phyloP scores from a whole-genome alignment of 1,140 invertebrate species.

The Drosophila ogumai region DNA sequence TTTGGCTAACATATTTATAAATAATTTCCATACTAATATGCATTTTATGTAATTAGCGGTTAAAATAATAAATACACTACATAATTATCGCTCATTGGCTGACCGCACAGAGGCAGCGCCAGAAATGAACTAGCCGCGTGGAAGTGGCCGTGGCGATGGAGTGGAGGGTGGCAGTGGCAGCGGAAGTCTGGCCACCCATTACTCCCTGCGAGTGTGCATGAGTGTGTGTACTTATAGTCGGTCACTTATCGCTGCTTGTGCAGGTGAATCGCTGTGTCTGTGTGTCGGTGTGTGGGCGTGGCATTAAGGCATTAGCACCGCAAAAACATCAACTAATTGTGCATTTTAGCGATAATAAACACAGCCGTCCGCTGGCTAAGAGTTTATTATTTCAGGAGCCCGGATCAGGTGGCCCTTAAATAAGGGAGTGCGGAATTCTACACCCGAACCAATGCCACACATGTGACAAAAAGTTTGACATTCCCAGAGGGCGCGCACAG shows the following conservation, averaged over 20 bases:
- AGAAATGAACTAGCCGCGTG: conserved; percentile 61
- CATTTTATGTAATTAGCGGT: conserved; percentile 84
- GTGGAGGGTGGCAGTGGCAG: conserved; percentile 6
- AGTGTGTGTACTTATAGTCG: conserved; percentile 37
- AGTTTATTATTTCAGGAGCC: conserved; percentile 79
- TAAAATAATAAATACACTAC: conserved; percentile 83
- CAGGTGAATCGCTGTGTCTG: conserved; percentile 35
- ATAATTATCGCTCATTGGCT: conserved; percentile 78
- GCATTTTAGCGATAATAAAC: conserved; percentile 82
- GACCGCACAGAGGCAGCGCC: conserved; percentile 65
- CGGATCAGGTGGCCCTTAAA: conserved; percentile 38
- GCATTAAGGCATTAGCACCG: conserved; percentile 80
- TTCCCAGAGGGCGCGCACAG: conserved; percentile 37
- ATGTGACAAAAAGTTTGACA: conserved; percentile 73
- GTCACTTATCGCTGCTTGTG: conserved; percentile 66
- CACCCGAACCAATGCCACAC: conserved; percentile 10
- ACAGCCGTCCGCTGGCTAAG: conserved; percentile 43
- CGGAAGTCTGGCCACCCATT: conserved; percentile 12
- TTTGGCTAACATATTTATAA: conserved; percentile 79
- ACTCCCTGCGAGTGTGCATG: conserved; percentile 18
- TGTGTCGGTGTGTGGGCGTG: conserved; percentile 27
- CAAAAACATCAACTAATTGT: conserved; percentile 84
- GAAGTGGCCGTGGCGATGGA: conserved; percentile 7
- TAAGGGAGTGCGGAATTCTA: conserved; percentile 1
- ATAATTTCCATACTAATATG: conserved; percentile 82